Base-by-base conservation (phyloP, 2,113 vertebrate species). In the Arothron firmamentum region DNA sequence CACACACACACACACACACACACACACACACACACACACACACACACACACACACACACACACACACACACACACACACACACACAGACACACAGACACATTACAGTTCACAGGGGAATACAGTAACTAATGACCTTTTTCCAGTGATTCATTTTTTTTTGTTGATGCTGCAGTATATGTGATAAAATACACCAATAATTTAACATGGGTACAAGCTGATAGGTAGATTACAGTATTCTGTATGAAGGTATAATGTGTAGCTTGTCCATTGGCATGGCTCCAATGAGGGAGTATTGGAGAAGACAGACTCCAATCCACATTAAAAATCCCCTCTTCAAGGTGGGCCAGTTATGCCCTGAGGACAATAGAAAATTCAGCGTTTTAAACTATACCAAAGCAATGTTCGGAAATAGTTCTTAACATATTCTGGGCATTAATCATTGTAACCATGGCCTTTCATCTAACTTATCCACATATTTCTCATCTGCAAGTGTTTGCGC, bases 401-500 rank as follows among this genome's bases (percentile, higher is more conserved):
- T 17, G 50, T 43, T 13, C 57, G 38, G 20, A 63, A 18, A 14
- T 52, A 1, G n/a, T 2, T 34, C 15, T 31, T 3, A 45, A 19
- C 23, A 14, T 48, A 2, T 15, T 38, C 12, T 51, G 57, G 12
- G 9, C 38, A 55, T 16, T 31, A 52, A 51, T 63, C 47, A 49
- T 31, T 50, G 20, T 51, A 59, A 13, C 62, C 5, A 28, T 38
- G 53, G 59, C 62, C 43, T 69, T 62, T 54, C 19, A 70, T 43
- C 64, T 43, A 18, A 51, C 62, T 69, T 52, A 67, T 47, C 42
- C 72, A 51, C 0, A 0, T 67, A 78, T 78, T 76, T 86, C 81
- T 87, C 80, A 80, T 89, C 64, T 64, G 70, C 52, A 59, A 12
- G 70, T 57, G 74, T 68, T 80, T 75, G 61, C 65, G 53, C 17